phyloP scores from a whole-genome alignment of 2,888 invertebrate species.

The Ochropleura leucogaster region DNA sequence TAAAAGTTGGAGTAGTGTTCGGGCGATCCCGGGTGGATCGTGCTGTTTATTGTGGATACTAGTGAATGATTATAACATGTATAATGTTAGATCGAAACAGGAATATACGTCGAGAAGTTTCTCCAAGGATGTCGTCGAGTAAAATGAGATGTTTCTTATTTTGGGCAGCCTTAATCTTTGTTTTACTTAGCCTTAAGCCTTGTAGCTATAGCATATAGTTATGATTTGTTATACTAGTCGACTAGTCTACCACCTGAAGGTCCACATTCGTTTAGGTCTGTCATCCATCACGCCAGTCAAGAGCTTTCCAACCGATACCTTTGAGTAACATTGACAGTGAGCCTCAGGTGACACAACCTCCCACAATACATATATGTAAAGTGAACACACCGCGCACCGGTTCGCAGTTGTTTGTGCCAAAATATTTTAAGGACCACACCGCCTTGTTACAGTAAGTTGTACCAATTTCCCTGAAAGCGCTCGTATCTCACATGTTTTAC shows the following conservation, averaged over 20 bases:
- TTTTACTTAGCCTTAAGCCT: too few relatives aligned
- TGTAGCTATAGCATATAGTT: neutral
- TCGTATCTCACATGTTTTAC: conserved; percentile 45
- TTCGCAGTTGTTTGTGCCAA: conserved; percentile 27
- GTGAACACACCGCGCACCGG: neutral
- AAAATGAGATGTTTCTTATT: neutral
- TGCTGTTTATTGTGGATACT: conserved; percentile 6
- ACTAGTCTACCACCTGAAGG: neutral
- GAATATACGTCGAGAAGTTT: neutral
- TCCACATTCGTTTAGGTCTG: neutral
- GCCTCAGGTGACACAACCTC: neutral
- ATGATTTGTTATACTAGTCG: neutral
- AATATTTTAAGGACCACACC: conserved; percentile 42
- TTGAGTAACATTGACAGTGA: neutral
- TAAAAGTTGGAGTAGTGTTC: conserved; percentile 65
- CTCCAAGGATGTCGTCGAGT: neutral
- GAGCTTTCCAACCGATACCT: neutral
- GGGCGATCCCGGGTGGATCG: conserved; percentile 40
- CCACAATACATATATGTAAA: neutral
- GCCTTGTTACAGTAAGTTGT: conserved; percentile 28
- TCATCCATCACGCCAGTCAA: neutral
- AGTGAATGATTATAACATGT: neutral
- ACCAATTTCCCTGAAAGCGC: conserved; percentile 36
- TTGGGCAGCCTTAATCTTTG: neutral
- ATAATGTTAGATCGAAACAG: neutral